Evolutionary conservation across 2,888 invertebrate genomes (phyloP).

Genomic region (Agriopis leucophaearia): DNA sequence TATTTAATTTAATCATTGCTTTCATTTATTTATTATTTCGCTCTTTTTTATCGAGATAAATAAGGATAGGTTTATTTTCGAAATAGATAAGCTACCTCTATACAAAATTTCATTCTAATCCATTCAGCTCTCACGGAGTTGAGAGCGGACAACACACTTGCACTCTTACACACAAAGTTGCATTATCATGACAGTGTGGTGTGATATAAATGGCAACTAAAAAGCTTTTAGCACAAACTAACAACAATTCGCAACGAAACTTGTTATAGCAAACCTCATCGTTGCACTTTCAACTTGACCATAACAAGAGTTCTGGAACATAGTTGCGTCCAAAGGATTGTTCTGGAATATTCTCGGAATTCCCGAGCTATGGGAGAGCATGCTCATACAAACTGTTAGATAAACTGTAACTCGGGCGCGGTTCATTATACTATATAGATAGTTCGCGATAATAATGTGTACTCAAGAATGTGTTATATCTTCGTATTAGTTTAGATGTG

Average conservation of each 20-base stretch:
- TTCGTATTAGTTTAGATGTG: constrained; percentile 5
- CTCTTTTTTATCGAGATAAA: too few species aligned
- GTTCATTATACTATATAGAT: constrained; percentile 14
- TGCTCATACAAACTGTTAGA: constrained; percentile 8
- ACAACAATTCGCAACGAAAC: not conserved
- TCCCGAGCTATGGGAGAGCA: constrained; percentile 2
- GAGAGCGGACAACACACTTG: too few species aligned
- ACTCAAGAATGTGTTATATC: constrained; percentile 1
- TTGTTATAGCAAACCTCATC: constrained; percentile 6
- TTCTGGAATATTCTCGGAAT: constrained; percentile 12
- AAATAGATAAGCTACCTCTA: too few species aligned
- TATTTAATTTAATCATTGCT: too few species aligned
- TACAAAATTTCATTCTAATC: too few species aligned
- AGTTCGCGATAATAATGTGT: constrained; percentile 15
- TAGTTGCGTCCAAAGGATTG: constrained; percentile 7
- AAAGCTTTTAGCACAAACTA: constrained; percentile 9
- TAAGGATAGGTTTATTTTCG: too few species aligned
- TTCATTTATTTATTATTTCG: too few species aligned
- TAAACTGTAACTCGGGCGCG: constrained; percentile 12
- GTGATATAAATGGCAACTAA: not conserved
- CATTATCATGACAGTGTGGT: too few species aligned
- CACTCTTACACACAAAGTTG: too few species aligned
- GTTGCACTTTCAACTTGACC: constrained; percentile 7
- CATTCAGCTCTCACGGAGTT: too few species aligned
- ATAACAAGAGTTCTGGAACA: constrained; percentile 21